Evolutionary conservation across 2,797 vertebrate genomes (phyloP).

Genomic region (Manis crassicaudata): DNA sequence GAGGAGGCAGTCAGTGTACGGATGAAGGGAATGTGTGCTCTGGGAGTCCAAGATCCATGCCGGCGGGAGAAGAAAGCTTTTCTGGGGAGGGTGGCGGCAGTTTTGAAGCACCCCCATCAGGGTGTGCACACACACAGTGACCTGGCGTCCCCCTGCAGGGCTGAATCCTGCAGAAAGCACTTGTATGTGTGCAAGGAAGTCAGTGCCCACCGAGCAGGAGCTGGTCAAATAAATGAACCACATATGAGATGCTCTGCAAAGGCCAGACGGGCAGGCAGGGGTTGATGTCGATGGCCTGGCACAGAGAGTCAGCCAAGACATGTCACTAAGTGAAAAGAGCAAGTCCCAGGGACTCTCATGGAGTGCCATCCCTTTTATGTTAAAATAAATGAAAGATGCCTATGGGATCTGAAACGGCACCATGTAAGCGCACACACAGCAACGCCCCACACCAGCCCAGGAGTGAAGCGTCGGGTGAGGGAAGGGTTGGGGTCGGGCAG

Average conservation of each 20-base stretch:
- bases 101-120: fast-evolving
- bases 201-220: fast-evolving
- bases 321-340: neutral
- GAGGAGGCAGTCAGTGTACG: neutral
- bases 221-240: neutral
- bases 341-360: neutral
- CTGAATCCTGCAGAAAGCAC: neutral
- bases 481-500: neutral
- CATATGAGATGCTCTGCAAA: fast-evolving
- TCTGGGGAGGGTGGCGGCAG: fast-evolving
- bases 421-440: fast-evolving
- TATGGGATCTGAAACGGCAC: neutral
- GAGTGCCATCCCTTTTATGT: fast-evolving
- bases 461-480: fast-evolving
- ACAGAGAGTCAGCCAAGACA: fast-evolving
- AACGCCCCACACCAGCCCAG: neutral
- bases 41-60: fast-evolving
- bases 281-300: fast-evolving
- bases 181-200: fast-evolving
- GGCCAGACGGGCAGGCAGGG: neutral
- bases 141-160: no score
- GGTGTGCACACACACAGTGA: fast-evolving
- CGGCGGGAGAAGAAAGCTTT: neutral
- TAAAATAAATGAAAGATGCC: neutral
- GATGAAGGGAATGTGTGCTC: fast-evolving